Percentiles rank a stretch among this genome's conserved stretches.
phyloP scores from a whole-genome alignment of 2,797 vertebrate species.

The Pseudochirops corinnae region DNA sequence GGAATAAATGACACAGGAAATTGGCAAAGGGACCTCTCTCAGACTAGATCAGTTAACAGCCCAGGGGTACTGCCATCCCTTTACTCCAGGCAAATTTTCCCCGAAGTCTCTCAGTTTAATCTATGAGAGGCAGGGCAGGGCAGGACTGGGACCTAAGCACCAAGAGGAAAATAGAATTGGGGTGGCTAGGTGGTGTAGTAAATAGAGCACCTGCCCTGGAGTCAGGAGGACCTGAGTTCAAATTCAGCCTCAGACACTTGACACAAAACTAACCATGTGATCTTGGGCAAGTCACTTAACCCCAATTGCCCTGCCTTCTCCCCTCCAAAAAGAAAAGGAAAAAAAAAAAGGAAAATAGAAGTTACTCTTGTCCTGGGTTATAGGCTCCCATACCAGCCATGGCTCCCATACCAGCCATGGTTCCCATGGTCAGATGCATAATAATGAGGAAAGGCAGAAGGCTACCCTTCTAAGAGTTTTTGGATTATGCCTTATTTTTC shows the following conservation, averaged over 20 bases:
- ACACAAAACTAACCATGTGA: too few relatives aligned
- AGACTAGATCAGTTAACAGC: slow-evolving; percentile 50
- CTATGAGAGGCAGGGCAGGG: background rate
- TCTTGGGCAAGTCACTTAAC: too few relatives aligned
- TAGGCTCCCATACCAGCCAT: slow-evolving; percentile 18
- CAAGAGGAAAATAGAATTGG: background rate
- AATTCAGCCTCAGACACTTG: too few relatives aligned
- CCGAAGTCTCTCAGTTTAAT: background rate
- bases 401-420: background rate
- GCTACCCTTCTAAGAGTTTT: background rate
- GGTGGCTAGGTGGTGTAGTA: too few relatives aligned
- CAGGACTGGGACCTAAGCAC: background rate
- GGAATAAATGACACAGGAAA: slow-evolving; percentile 42
- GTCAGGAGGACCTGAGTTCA: too few relatives aligned
- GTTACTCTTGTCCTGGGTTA: background rate
- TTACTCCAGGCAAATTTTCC: background rate
- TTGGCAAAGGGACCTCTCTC: slow-evolving; percentile 43
- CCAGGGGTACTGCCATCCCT: background rate
- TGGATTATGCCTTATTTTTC: background rate
- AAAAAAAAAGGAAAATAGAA: background rate
- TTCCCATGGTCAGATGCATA: background rate
- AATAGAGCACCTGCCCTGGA: too few relatives aligned
- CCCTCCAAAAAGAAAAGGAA: background rate
- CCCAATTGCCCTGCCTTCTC: too few relatives aligned
- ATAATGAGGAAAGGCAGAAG: background rate